phyloP scores from a whole-genome alignment of 2,113 vertebrate species.

The Peromyscus maniculatus region DNA sequence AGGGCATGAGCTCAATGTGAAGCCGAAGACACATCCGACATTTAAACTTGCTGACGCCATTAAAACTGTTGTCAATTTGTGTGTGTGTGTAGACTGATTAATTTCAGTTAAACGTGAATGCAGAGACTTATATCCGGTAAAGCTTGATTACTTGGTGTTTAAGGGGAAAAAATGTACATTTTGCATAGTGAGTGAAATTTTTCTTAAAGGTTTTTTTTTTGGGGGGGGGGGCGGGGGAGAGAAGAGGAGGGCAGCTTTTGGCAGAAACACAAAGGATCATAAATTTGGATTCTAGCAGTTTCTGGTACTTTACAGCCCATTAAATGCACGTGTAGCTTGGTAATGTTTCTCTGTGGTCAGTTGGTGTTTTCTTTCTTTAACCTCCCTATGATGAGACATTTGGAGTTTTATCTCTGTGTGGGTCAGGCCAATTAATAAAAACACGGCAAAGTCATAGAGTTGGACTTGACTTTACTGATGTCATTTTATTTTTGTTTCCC shows the following conservation, averaged over 20 bases:
- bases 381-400: not conserved
- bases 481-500: constrained; percentile 59
- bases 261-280: constrained; percentile 15
- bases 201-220: not conserved
- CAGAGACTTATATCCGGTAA: not conserved
- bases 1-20: not conserved
- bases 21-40: not conserved
- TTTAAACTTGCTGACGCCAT: not conserved
- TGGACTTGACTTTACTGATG: not conserved
- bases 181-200: not conserved
- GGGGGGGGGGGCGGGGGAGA: too few species aligned
- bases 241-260: not conserved
- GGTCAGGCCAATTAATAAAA: not conserved
- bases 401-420: not conserved
- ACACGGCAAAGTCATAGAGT: not conserved
- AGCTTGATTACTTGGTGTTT: not conserved
- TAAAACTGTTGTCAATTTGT: not conserved
- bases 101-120: constrained; percentile 5
- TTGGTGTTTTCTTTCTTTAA: constrained; percentile 34
- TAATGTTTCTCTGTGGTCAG: constrained; percentile 47
- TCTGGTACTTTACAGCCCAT: not conserved
- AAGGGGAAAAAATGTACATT: constrained; percentile 1
- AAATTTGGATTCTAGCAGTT: not conserved
- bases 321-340: not conserved
- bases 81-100: not conserved